A percentile compares a stretch with the other conserved stretches of the same genome.
Conservation (phyloP, 2,797 vertebrate species). For the Coregonus sp. region DNA sequence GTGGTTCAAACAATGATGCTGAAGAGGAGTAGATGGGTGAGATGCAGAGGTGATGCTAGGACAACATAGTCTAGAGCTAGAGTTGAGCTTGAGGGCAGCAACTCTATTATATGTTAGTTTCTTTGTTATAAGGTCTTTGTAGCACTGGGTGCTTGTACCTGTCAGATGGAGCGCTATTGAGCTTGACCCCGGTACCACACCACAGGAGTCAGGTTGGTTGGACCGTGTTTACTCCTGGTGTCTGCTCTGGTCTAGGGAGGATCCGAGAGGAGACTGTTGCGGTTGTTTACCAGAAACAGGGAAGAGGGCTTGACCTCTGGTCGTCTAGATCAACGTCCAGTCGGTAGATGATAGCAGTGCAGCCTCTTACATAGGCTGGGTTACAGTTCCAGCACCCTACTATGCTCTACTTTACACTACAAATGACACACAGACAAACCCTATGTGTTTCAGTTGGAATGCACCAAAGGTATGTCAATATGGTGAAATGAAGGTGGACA, state of each 20-base stretch:
- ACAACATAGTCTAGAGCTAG: neutral
- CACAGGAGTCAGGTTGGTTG: slow-evolving; percentile 56
- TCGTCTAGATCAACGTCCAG: slow-evolving; percentile 34
- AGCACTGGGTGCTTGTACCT: neutral
- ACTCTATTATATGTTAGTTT: neutral
- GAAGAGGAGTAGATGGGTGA: neutral
- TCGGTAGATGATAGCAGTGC: neutral
- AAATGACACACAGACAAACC: neutral
- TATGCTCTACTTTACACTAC: neutral
- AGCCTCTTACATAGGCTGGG: neutral
- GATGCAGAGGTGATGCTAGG: neutral
- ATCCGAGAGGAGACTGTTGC: slow-evolving; percentile 20
- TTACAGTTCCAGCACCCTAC: neutral
- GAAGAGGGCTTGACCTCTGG: slow-evolving; percentile 32
- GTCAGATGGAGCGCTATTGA: slow-evolving; percentile 36
- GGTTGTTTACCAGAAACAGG: slow-evolving; percentile 26
- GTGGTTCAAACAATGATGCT: neutral
- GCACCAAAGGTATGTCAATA: neutral
- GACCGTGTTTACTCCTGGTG: slow-evolving; percentile 50
- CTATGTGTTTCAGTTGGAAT: neutral
- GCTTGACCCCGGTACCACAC: slow-evolving; percentile 46
- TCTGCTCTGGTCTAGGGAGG: slow-evolving; percentile 16
- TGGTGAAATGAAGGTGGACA: too few species aligned
- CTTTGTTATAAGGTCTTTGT: neutral
- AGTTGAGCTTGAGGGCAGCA: neutral